A percentile compares a stretch with the other conserved stretches of the same genome.
These are phyloP conservation scores for Cossypha caffra DNA, from an alignment of 2,797 vertebrate species.

Conservation along the genomic window DNA sequence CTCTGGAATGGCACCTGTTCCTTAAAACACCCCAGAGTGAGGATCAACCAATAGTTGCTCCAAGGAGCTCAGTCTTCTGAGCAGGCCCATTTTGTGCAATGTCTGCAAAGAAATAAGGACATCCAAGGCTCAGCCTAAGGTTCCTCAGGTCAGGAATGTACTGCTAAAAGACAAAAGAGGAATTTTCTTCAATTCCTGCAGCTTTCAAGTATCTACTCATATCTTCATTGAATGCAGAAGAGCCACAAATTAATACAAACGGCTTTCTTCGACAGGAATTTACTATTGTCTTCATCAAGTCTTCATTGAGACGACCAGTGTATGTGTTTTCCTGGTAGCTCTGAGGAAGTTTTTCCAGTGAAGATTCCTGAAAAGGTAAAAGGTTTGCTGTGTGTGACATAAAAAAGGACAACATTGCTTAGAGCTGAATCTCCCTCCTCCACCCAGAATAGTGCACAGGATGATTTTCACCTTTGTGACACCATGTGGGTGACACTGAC, in stretches of 20 bases:
- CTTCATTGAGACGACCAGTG: conserved; percentile 63
- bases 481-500: not conserved
- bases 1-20: not conserved
- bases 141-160: not conserved
- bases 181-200: conserved; percentile 68
- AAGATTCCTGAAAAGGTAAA: conserved; percentile 72
- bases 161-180: conserved; percentile 77
- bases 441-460: not conserved
- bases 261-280: conserved; percentile 73
- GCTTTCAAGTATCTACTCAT: conserved; percentile 62
- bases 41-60: not conserved
- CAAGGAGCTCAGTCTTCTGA: not conserved
- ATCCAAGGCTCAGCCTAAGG: not conserved
- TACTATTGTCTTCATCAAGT: conserved; percentile 63
- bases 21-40: not conserved
- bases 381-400: not conserved
- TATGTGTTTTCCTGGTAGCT: conserved; percentile 76
- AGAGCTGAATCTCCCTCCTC: not conserved
- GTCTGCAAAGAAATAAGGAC: not conserved
- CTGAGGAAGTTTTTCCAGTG: conserved; percentile 73
- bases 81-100: not conserved
- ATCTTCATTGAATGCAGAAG: conserved; percentile 73
- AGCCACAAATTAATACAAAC: conserved; percentile 77
- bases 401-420: not conserved
- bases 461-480: not conserved